A percentile compares a stretch with the other conserved stretches of the same genome.
phyloP scores from a whole-genome alignment of 1,140 invertebrate species.

The Bombus ignitus region DNA sequence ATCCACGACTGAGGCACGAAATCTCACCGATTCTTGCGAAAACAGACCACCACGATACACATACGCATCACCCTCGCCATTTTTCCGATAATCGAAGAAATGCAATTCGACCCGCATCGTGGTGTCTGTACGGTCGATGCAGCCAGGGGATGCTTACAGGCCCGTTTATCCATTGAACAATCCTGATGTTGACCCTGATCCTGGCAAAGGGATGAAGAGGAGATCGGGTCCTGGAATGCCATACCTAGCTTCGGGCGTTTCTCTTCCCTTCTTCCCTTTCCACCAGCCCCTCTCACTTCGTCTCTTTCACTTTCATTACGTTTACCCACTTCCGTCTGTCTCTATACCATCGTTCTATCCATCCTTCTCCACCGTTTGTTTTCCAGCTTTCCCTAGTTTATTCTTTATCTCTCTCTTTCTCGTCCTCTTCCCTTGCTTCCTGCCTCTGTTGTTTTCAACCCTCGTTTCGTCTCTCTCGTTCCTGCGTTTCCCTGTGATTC shows the following conservation, averaged over 20 bases:
- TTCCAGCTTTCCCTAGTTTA: conserved; percentile 16
- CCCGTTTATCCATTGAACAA: conserved; percentile 47
- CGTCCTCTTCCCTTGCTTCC: neutral
- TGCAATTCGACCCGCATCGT: conserved; percentile 59
- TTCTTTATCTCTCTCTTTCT: neutral
- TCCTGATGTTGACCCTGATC: conserved; percentile 61
- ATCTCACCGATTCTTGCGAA: neutral
- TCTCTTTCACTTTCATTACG: conserved; percentile 41
- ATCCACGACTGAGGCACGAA: neutral
- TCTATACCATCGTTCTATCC: neutral
- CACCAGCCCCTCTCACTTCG: neutral
- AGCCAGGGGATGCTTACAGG: conserved; percentile 46
- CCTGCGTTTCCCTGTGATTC: neutral
- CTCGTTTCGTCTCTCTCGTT: neutral
- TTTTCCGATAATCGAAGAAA: conserved; percentile 33
- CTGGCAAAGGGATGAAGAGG: conserved; percentile 62
- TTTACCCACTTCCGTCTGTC: conserved; percentile 43
- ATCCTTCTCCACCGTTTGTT: conserved; percentile 15
- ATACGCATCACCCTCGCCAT: neutral
- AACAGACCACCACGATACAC: neutral
- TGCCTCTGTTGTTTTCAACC: conserved; percentile 13
- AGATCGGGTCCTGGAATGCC: conserved; percentile 57
- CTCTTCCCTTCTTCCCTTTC: neutral
- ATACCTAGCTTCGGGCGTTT: conserved; percentile 47
- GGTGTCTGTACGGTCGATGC: conserved; percentile 28